A percentile compares a stretch with the other conserved stretches of the same genome.
These are phyloP conservation scores for Idaea aversata DNA, from an alignment of 2,888 invertebrate species.

Conservation along the genomic window DNA sequence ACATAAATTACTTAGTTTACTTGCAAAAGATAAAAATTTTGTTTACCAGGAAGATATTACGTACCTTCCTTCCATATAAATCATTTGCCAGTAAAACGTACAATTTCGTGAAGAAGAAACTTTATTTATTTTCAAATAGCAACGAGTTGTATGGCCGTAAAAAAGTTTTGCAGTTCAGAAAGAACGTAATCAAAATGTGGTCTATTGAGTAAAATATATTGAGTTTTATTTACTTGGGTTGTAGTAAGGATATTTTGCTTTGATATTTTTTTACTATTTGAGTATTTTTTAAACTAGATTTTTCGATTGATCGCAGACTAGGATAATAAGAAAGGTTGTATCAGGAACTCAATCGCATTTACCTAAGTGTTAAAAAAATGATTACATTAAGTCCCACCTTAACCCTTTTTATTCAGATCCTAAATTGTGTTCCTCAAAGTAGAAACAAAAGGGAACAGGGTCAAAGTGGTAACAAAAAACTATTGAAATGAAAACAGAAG, in stretches of 20 bases:
- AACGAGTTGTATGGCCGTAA: constrained; percentile 21
- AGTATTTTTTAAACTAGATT: neutral
- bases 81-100: constrained; percentile 4
- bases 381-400: no score
- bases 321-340: no score
- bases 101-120: constrained; percentile 18
- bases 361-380: no score
- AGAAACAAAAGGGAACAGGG: no score
- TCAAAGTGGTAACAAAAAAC: no score
- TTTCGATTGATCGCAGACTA: neutral
- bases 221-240: constrained; percentile 20
- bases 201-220: constrained; percentile 19
- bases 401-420: no score
- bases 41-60: neutral
- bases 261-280: neutral
- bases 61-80: neutral
- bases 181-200: constrained; percentile 25
- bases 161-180: constrained; percentile 24
- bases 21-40: neutral
- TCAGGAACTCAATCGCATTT: no score
- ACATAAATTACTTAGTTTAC: neutral
- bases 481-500: no score
- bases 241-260: neutral
- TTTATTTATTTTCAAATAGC: constrained; percentile 23
- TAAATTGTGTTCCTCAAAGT: no score